Evolutionary conservation across 2,888 invertebrate genomes (phyloP).

Genomic region (Catotricha subobsoleta): DNA sequence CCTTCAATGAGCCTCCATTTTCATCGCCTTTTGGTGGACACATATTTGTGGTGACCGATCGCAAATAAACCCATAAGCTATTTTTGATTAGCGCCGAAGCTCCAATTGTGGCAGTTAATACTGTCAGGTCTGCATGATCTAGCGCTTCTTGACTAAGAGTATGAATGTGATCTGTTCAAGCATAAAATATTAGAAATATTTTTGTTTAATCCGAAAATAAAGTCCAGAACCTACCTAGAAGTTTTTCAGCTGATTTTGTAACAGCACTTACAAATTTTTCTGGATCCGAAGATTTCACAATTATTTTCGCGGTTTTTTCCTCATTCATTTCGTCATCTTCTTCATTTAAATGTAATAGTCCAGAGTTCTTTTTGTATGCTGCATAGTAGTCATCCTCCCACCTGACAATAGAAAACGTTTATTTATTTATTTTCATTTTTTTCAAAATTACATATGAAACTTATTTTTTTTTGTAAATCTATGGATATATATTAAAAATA

Average conservation of each 20-base stretch:
- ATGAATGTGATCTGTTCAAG: constrained; percentile 49
- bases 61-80: constrained; percentile 57
- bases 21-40: constrained; percentile 28
- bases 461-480: background rate
- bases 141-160: constrained; percentile 63
- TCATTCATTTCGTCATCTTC: constrained; percentile 23
- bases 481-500: background rate
- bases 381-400: constrained; percentile 68
- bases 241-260: constrained; percentile 52
- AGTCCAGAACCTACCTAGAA: constrained; percentile 35
- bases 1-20: constrained; percentile 26
- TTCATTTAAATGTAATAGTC: constrained; percentile 30
- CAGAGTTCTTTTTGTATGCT: constrained; percentile 51
- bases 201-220: constrained; percentile 8
- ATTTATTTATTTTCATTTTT: background rate
- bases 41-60: constrained; percentile 28
- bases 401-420: constrained; percentile 14
- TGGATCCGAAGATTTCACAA: constrained; percentile 59
- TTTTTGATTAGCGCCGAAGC: constrained; percentile 64
- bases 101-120: constrained; percentile 62
- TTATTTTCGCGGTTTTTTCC: constrained; percentile 27
- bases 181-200: background rate
- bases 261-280: constrained; percentile 48
- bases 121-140: constrained; percentile 68
- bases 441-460: background rate